A percentile compares a stretch with the other conserved stretches of the same genome.
Conservation (phyloP, 2,797 vertebrate species). For the Xiphophorus birchmanni region DNA sequence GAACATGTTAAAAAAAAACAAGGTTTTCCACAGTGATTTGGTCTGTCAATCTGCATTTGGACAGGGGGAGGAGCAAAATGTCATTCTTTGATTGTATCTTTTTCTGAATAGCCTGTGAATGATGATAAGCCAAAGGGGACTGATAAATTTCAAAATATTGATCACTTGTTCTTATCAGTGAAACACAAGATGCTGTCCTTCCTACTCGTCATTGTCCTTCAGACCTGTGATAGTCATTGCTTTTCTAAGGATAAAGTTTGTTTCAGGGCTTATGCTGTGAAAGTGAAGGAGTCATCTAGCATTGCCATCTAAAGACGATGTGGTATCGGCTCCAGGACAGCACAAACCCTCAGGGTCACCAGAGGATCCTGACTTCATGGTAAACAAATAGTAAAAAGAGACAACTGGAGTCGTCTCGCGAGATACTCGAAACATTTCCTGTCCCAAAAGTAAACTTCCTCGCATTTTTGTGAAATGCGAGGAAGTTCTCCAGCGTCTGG, state of each 20-base stretch:
- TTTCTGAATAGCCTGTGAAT: slow-evolving; percentile 48
- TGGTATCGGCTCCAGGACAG: neutral
- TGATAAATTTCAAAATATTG: slow-evolving; percentile 69
- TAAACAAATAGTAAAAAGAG: neutral
- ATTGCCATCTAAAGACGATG: neutral
- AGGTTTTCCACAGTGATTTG: slow-evolving; percentile 57
- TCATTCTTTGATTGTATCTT: slow-evolving; percentile 69
- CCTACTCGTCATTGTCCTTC: slow-evolving; percentile 33
- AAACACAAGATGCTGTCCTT: slow-evolving; percentile 49
- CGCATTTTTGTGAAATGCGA: neutral
- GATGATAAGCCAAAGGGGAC: slow-evolving; percentile 63
- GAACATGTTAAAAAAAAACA: slow-evolving; percentile 19
- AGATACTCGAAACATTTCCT: neutral
- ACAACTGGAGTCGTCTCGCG: neutral
- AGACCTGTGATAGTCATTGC: slow-evolving; percentile 12
- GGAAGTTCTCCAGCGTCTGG: too few relatives aligned
- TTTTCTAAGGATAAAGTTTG: slow-evolving; percentile 30
- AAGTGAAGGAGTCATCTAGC: slow-evolving; percentile 3
- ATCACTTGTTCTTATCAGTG: slow-evolving; percentile 71
- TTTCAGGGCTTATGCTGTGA: slow-evolving; percentile 2
- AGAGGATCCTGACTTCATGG: neutral
- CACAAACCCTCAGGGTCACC: neutral
- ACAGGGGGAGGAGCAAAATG: slow-evolving; percentile 60
- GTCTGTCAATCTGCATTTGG: slow-evolving; percentile 48
- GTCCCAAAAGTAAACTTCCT: neutral